Base-by-base conservation (phyloP, 2,888 invertebrate genomes). In the Machimus rusticus region DNA sequence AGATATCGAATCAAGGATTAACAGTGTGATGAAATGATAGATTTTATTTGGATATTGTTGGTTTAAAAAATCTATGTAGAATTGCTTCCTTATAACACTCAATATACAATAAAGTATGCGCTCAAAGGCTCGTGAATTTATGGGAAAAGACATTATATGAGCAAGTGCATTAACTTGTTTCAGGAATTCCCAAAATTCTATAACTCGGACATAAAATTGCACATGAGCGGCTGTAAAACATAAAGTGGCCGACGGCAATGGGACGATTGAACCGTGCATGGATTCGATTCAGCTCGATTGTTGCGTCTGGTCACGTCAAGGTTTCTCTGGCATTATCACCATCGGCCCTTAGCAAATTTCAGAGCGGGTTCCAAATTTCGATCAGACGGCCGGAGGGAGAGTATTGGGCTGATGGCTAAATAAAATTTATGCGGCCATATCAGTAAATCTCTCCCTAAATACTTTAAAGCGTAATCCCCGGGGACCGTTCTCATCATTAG, bases 341-440 rank as follows among this genome's bases (percentile, higher is more conserved):
- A 9, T 55, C 23, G 9, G 9, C 23, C 16, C 9, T 57, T 57
- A 8, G 57, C 57, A 82, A 82, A 39, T 57, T 82, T 57, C 39
- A 82, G 34, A 34, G 0, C 34, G 12, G 19, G 31, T 19, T 8
- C 57, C 37, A 39, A 12, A 39, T 39, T 39, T 2, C 1, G 31
- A 16, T 51, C 57, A 57, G 82, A 19, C 6, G 23, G n/a, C 46
- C 46, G 16, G 57, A n/a, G n/a, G 57, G 6, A 57, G 23, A 19
- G 12, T 39, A 57, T 2, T 19, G 66, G 66, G 28, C 23, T 66
- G 19, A 19, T 8, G 66, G 57, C 28, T 82, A 82, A 57, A 82
- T 82, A 82, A 82, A 82, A 66, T 82, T 55, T 82, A 82, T 82
- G 66, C 82, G n/a, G n/a, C 57, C 55, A 82, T 82, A 82, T 82